Percentiles rank a stretch among this genome's conserved stretches.
Evolutionary conservation across 2,113 vertebrate species (phyloP).

Genomic region (Caloenas nicobarica): DNA sequence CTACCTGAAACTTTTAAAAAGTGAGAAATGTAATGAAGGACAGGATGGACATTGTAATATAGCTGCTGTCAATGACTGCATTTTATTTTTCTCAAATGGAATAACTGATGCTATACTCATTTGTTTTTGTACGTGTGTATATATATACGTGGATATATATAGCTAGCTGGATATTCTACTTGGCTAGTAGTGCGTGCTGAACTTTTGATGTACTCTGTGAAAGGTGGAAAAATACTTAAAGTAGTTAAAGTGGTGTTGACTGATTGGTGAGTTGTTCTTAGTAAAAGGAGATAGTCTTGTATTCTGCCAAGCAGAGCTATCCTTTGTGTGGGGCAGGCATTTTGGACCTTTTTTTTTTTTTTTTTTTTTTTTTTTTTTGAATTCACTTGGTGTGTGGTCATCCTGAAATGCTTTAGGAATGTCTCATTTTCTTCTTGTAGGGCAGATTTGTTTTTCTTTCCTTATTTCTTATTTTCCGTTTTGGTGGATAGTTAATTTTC

Average conservation of each 20-base stretch:
- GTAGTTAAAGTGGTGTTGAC: conserved; percentile 43
- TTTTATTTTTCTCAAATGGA: neutral
- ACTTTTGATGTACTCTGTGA: conserved; percentile 29
- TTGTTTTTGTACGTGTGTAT: neutral
- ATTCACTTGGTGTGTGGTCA: conserved; percentile 61
- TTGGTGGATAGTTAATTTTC: conserved; percentile 44
- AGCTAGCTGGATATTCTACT: conserved; percentile 12
- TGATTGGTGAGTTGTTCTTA: conserved; percentile 47
- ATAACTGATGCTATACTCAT: neutral
- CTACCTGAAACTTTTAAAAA: neutral
- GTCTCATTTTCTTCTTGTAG: conserved; percentile 48
- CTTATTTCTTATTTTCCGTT: neutral
- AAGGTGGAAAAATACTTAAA: conserved; percentile 36
- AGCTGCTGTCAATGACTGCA: neutral
- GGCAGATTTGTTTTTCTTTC: conserved; percentile 54
- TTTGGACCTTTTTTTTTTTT: conserved; percentile 5
- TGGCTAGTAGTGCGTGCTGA: conserved; percentile 13
- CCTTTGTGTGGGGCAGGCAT: conserved; percentile 45
- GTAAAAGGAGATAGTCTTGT: conserved; percentile 39
- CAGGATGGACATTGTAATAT: neutral
- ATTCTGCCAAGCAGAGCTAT: conserved; percentile 26
- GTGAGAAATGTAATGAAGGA: neutral
- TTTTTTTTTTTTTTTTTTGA: conserved; percentile 17
- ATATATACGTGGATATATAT: neutral
- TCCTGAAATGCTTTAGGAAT: conserved; percentile 47